A percentile compares a stretch with the other conserved stretches of the same genome.
Conservation (phyloP, 1,140 invertebrate genomes). For the Oscheius sp. region DNA sequence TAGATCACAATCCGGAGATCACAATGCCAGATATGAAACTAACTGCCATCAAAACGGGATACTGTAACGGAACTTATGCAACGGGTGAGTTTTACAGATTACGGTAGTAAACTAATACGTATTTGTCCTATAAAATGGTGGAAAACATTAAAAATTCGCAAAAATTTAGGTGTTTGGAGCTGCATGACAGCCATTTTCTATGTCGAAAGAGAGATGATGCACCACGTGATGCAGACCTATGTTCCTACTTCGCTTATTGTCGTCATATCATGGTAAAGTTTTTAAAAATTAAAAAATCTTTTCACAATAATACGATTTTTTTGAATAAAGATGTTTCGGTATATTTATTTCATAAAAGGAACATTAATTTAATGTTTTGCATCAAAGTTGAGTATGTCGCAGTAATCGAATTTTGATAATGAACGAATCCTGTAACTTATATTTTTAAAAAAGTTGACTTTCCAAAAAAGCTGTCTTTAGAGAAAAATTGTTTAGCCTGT, state of each 20-base stretch:
- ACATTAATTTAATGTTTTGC: too few relatives aligned
- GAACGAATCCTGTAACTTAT: too few relatives aligned
- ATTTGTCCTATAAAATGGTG: too few relatives aligned
- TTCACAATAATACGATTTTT: neutral
- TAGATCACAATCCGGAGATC: slow-evolving; percentile 56
- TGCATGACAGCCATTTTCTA: slow-evolving; percentile 58
- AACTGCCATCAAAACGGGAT: slow-evolving; percentile 51
- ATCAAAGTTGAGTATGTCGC: too few relatives aligned
- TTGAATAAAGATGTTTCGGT: too few relatives aligned
- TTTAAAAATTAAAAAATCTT: neutral
- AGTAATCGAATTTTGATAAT: too few relatives aligned
- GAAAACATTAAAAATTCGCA: neutral
- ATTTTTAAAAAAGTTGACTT: too few relatives aligned
- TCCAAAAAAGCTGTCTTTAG: too few relatives aligned
- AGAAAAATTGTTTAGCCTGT: too few relatives aligned
- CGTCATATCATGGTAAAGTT: slow-evolving; percentile 54
- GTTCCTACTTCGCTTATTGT: slow-evolving; percentile 58
- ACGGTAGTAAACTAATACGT: too few relatives aligned
- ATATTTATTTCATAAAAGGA: too few relatives aligned
- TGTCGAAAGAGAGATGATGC: slow-evolving; percentile 55
- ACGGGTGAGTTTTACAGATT: slow-evolving; percentile 49
- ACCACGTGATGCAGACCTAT: slow-evolving; percentile 60
- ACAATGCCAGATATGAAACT: slow-evolving; percentile 58
- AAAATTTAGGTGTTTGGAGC: slow-evolving; percentile 52
- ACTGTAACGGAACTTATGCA: slow-evolving; percentile 58